These are phyloP conservation scores for Indicator maculatus DNA, from an alignment of 2,113 vertebrate genomes.

Conservation along the genomic window DNA sequence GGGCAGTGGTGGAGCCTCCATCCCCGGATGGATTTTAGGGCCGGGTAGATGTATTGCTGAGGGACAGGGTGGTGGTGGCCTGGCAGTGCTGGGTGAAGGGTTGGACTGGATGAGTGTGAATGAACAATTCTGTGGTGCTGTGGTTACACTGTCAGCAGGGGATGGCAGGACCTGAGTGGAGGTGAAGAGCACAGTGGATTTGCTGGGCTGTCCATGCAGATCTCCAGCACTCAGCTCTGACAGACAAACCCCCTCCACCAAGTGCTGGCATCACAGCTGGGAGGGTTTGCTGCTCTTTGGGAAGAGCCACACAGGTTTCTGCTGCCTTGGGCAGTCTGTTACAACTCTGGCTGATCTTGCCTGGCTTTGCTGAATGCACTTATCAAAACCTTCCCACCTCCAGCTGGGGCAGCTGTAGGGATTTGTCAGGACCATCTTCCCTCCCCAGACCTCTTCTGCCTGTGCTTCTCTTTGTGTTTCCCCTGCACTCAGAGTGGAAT, in stretches of 20 bases:
- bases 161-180: background rate
- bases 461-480: background rate
- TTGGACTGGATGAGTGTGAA: too few species aligned
- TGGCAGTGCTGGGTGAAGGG: too few species aligned
- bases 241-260: background rate
- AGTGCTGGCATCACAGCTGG: background rate
- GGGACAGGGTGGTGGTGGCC: too few species aligned
- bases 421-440: background rate
- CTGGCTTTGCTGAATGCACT: background rate
- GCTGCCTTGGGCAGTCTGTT: background rate
- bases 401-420: background rate
- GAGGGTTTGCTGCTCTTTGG: background rate
- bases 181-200: rapidly evolving
- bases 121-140: too few species aligned
- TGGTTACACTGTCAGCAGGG: rapidly evolving
- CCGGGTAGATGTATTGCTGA: too few species aligned
- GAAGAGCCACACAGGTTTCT: background rate
- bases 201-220: background rate
- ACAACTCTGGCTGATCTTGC: background rate
- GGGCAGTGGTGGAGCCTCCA: too few species aligned
- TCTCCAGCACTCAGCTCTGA: background rate
- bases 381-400: background rate
- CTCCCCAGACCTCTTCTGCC: background rate
- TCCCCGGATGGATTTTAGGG: too few species aligned
- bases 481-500: background rate